These are phyloP conservation scores for Acanthopleura granulata DNA, from an alignment of 2,888 invertebrate species.

Conservation along the genomic window DNA sequence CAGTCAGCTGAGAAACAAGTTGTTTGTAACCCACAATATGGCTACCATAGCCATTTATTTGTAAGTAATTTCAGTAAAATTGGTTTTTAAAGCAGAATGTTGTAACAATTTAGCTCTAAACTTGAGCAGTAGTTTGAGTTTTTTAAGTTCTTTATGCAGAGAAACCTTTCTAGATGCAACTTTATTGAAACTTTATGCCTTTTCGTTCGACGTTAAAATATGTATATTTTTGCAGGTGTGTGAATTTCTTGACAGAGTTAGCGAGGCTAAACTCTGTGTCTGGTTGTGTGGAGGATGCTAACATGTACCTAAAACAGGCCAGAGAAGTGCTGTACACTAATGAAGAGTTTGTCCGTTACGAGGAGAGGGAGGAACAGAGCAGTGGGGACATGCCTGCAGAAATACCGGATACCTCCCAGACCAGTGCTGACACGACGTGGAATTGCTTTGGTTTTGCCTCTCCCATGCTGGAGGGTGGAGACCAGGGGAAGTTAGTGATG, in stretches of 20 bases:
- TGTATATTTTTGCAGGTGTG: conserved; percentile 38
- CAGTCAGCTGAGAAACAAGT: no score
- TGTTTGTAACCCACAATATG: no score
- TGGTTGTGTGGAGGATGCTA: conserved; percentile 24
- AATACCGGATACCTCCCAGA: not conserved
- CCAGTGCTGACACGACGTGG: not conserved
- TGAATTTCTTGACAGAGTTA: conserved; percentile 41
- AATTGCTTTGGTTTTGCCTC: conserved; percentile 7
- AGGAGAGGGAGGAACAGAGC: not conserved
- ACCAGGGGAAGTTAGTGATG: not conserved
- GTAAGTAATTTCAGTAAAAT: no score
- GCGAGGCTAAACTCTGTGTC: conserved; percentile 32
- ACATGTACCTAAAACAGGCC: conserved; percentile 7
- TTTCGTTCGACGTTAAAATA: conserved; percentile 10
- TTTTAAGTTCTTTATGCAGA: no score
- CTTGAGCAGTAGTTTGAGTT: no score
- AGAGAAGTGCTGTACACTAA: not conserved
- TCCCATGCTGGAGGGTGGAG: not conserved
- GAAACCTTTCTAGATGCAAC: not conserved
- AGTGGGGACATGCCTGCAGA: not conserved
- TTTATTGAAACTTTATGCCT: not conserved
- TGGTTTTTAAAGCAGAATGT: no score
- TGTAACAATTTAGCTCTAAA: no score
- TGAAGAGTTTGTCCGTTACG: no score
- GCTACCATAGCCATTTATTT: no score